Evolutionary conservation across 2,888 invertebrate genomes (phyloP), one percentile per base, ranked within the genome.

Genomic region (Orgyia antiqua): DNA sequence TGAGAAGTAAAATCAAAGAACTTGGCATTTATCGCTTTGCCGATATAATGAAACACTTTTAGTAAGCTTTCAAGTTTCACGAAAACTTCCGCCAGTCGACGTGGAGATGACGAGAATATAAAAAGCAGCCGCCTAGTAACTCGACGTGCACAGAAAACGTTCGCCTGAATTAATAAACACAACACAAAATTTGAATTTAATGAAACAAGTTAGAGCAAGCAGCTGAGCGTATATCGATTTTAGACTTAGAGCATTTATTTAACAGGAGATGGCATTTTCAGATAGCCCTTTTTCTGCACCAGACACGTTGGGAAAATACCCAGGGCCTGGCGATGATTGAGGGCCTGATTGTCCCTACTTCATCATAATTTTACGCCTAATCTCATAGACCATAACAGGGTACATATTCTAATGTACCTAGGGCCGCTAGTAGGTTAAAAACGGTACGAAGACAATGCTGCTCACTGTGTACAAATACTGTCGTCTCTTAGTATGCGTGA

Each of bases 121-220:
- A 80, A 83, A 80, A 80, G 60, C 68, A 63, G 51, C 55, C 49
- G 52, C 50, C 52, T 56, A 65, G 60, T 54, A 6, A 15, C 4
- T 15, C 56, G 55, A 64, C 72, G 79, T 73, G 69, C 69, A 65
- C 64, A 51, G 63, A 60, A 70, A 76, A 71, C 72, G 71, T 58
- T 61, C 63, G 59, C 66, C 69, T 82, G 83, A 87, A 86, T 87
- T 87, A 86, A 87, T 87, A 87, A 87, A 78, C 83, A 80, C 75
- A 86, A 84, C 86, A 82, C 77, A 78, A 83, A 87, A 87, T 87
- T 86, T 87, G 84, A 87, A 87, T 87, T 86, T 87, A 87, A 87
- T 87, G 86, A 87, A 86, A 87, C 86, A 87, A 87, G 78, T 87
- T 87, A 66, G 23, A 10, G 67, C 52, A 52, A 74, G 58, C 82